Evolutionary conservation across 2,113 vertebrate species (phyloP), one percentile per base, ranked within the genome.

Genomic region (Morone chrysops): DNA sequence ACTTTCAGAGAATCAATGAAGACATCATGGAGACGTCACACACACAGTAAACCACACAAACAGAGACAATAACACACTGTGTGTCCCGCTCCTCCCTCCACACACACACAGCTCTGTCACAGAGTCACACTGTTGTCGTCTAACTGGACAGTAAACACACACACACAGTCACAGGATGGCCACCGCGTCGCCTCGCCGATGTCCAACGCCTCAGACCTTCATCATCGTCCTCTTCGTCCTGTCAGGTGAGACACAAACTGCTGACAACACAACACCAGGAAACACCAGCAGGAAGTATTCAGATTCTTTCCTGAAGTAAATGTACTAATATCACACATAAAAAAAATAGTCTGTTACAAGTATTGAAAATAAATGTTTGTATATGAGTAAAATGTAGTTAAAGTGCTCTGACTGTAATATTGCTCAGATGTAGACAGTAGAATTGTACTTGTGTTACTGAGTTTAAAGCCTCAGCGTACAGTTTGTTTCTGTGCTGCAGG

Each of bases 91-190:
- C 22, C 48, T 71, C 17, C 50, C 38, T 36, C 50, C 36, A 25
- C 31, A 31, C 31, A 31, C 38, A 54, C 57, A n/a, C 48, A 61
- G 61, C 77, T 57, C 83, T 25, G 10, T 79, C 89, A 85, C 78
- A 91, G 57, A 85, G 68, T 18, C 79, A 40, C 78, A 61, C 65
- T 85, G 80, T 85, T 71, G 69, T 82, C 8, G 1, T 41, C 36
- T 8, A 22, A 45, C 36, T 79, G 74, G 68, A 81, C 75, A 85
- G 69, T 47, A 47, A 3, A 43, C 65, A 70, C 65, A 82, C 81
- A 40, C 66, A 57, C 56, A 61, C 14, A 47, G 38, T 31, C 25
- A 53, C 75, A 86, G 6, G 83, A 95, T 95, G 94, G 92, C 85
- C 45, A 45, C 79, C 8, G 65, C 25, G 53, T 82, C 70, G 45